Conservation (phyloP, 2,797 vertebrate species). For the Novumbra hubbsi region DNA sequence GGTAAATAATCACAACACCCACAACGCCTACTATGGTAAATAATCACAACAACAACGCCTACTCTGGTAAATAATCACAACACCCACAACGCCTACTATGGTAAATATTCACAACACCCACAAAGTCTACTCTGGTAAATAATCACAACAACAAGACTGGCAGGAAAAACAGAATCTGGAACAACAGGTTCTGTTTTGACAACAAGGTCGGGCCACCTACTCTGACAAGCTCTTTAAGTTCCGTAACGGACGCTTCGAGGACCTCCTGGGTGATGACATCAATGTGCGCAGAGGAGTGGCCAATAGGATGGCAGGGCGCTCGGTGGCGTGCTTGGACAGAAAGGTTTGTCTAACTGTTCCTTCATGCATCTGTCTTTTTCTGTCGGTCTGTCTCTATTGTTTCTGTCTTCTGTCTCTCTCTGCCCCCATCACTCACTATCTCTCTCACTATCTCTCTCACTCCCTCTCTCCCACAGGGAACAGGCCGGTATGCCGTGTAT, state of each 20-base stretch:
- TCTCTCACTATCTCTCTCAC: too few species aligned
- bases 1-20: constrained; percentile 26
- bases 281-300: constrained; percentile 87
- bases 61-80: constrained; percentile 28
- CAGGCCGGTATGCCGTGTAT: constrained; percentile 93
- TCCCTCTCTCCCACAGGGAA: constrained; percentile 73
- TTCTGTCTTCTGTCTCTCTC: neutral
- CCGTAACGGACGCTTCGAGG: constrained; percentile 92
- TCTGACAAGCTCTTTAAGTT: constrained; percentile 97
- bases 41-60: neutral
- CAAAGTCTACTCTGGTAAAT: constrained; percentile 24
- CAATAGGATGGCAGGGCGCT: constrained; percentile 92
- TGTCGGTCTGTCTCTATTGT: neutral
- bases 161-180: neutral
- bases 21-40: too few species aligned
- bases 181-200: constrained; percentile 2
- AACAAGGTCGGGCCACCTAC: constrained; percentile 91
- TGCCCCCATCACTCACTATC: too few species aligned
- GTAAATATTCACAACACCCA: neutral
- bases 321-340: constrained; percentile 95
- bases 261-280: constrained; percentile 91
- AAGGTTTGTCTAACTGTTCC: constrained; percentile 72
- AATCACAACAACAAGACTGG: neutral
- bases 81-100: too few species aligned
- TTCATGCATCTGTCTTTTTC: neutral